These are phyloP conservation scores for Zaprionus capensis DNA, from an alignment of 1,140 invertebrate species.

Conservation along the genomic window DNA sequence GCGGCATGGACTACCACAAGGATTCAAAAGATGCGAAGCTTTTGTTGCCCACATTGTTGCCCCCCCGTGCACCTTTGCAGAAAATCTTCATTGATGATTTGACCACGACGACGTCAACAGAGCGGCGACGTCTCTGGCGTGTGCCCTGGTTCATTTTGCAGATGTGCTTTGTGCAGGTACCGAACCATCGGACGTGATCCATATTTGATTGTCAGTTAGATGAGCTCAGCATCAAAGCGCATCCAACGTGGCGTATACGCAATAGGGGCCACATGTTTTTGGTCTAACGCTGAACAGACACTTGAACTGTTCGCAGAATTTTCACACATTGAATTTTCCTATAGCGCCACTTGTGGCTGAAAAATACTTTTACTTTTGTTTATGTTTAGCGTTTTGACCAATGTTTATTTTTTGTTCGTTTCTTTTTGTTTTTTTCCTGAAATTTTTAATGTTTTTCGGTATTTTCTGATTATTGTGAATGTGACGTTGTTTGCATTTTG, in stretches of 20 bases:
- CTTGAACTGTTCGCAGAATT: conserved; percentile 4
- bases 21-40: conserved; percentile 60
- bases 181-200: conserved; percentile 28
- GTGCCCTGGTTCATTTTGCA: conserved; percentile 76
- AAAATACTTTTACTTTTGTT: conserved; percentile 40
- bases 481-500: no score
- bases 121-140: conserved; percentile 51
- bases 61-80: conserved; percentile 42
- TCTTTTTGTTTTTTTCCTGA: background rate
- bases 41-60: conserved; percentile 34
- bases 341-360: conserved; percentile 26
- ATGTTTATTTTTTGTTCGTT: background rate
- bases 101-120: conserved; percentile 24
- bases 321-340: conserved; percentile 5
- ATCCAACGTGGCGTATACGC: conserved; percentile 48
- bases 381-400: background rate
- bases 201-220: conserved; percentile 22
- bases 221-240: conserved; percentile 6
- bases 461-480: background rate
- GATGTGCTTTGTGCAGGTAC: conserved; percentile 73
- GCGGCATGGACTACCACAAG: conserved; percentile 40
- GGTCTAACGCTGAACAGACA: background rate
- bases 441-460: background rate
- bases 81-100: conserved; percentile 76
- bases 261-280: conserved; percentile 44